A percentile compares a stretch with the other conserved stretches of the same genome.
These are phyloP conservation scores for Macquaria australasica DNA, from an alignment of 2,113 vertebrate species.

Conservation along the genomic window DNA sequence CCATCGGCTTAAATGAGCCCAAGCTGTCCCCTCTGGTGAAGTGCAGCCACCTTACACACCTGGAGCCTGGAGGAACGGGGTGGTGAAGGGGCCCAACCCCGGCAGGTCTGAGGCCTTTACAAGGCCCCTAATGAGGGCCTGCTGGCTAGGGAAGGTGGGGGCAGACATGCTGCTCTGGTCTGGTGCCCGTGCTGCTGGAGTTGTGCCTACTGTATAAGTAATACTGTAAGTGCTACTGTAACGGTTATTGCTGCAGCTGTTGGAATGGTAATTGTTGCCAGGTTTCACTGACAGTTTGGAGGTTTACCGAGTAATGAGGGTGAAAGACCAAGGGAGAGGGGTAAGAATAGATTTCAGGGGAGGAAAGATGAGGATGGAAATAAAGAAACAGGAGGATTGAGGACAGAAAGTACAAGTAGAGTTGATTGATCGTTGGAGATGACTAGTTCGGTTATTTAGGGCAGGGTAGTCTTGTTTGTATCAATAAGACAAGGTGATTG, in stretches of 20 bases:
- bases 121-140: slow-evolving; percentile 83
- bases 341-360: slow-evolving; percentile 38
- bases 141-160: slow-evolving; percentile 71
- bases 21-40: slow-evolving; percentile 79
- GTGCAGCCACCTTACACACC: slow-evolving; percentile 83
- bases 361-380: slow-evolving; percentile 27
- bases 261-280: slow-evolving; percentile 78
- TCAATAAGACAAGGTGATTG: slow-evolving; percentile 6
- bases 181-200: slow-evolving; percentile 65
- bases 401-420: slow-evolving; percentile 5
- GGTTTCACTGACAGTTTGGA: slow-evolving; percentile 69
- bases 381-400: slow-evolving; percentile 14
- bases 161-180: slow-evolving; percentile 70
- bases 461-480: background rate
- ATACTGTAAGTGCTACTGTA: slow-evolving; percentile 74
- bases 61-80: slow-evolving; percentile 74
- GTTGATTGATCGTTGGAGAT: slow-evolving; percentile 19
- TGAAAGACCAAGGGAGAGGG: slow-evolving; percentile 25
- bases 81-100: slow-evolving; percentile 70
- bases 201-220: slow-evolving; percentile 70
- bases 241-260: slow-evolving; percentile 74
- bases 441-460: background rate
- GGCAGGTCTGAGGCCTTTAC: slow-evolving; percentile 83
- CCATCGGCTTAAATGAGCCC: slow-evolving; percentile 79
- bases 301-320: slow-evolving; percentile 40